Conservation (phyloP, 2,888 invertebrate genomes). For the Punctoribates punctum region DNA sequence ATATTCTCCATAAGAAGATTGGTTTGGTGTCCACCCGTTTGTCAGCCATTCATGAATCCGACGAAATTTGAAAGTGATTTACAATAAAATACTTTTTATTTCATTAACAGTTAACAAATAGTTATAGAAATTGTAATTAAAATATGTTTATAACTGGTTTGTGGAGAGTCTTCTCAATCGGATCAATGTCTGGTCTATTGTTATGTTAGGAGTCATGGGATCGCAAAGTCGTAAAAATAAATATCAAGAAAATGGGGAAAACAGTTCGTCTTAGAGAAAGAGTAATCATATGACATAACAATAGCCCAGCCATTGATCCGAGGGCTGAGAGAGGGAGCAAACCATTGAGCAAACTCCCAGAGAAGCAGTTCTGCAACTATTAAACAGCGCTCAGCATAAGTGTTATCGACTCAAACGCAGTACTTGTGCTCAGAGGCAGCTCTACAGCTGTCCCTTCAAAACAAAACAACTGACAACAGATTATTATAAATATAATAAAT, state of each 20-base stretch:
- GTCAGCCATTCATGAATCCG: not conserved
- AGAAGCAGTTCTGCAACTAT: constrained; percentile 16
- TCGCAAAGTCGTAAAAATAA: too few species aligned
- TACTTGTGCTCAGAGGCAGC: not conserved
- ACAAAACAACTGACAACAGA: constrained; percentile 8
- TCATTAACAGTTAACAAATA: too few species aligned
- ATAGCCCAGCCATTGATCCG: not conserved
- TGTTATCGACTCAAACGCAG: not conserved
- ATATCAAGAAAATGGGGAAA: too few species aligned
- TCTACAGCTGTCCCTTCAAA: constrained; percentile 32
- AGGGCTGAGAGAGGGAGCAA: too few species aligned
- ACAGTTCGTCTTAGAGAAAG: too few species aligned
- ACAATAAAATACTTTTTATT: too few species aligned
- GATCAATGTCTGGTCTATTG: too few species aligned
- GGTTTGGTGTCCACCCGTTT: constrained; percentile 8
- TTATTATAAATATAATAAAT: not conserved
- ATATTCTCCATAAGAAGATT: constrained; percentile 11
- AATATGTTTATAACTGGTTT: not conserved
- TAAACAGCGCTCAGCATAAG: not conserved
- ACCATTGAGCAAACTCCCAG: constrained; percentile 19
- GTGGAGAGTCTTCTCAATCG: too few species aligned
- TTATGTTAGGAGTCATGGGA: too few species aligned
- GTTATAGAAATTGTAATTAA: not conserved
- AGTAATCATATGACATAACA: not conserved
- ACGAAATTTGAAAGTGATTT: not conserved